Base-by-base conservation (phyloP, 1,140 invertebrate species). In the Sipha flava region DNA sequence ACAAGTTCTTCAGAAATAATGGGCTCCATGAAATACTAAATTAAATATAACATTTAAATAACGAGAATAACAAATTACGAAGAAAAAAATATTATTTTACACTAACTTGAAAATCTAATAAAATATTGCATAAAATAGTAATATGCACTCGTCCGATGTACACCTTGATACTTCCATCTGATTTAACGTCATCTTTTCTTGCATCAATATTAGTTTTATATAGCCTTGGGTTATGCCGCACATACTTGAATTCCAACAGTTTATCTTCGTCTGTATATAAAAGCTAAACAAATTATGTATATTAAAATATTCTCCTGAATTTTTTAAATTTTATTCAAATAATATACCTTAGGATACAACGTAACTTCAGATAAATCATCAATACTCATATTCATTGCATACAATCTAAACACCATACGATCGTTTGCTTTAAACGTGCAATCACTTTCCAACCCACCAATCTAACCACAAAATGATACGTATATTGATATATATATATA, bases 351-450 rank as follows among this genome's bases (percentile, higher is more conserved):
- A 0, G 90, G 88, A 84, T 94, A 94, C 4, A 94, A 86, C n/a
- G 92, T 93, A 54, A 90, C 88, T 80, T 92, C 90, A 40, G 90
- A 90, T 3, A 93, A 84, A 85, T 94, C 93, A 82, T 94, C 91
- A 16, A 94, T 86, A 21, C 88, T 87, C 18, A 94, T 84, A 21
- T 89, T 89, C 62, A 89, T 89, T 0, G 94, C 85, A 83, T 90
- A 91, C 49, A 89, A 87, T 80, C 91, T 87, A 80, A 94, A 88
- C 34, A 93, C 90, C 86, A 92, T 92, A 82, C 91, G 87, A 82
- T 93, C 92, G 83, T 93, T 91, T n/a, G 91, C 91, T 85, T 92
- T 90, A 83, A 93, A 92, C 75, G 92, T 88, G 83, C 91, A 91
- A 86, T 92, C 89, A 82, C 90, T 89, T 85, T 94, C 92, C n/a